Percentiles rank a stretch among this genome's conserved stretches.
Evolutionary conservation across 2,888 invertebrate species (phyloP).

Genomic region (Metallyticus violacea): DNA sequence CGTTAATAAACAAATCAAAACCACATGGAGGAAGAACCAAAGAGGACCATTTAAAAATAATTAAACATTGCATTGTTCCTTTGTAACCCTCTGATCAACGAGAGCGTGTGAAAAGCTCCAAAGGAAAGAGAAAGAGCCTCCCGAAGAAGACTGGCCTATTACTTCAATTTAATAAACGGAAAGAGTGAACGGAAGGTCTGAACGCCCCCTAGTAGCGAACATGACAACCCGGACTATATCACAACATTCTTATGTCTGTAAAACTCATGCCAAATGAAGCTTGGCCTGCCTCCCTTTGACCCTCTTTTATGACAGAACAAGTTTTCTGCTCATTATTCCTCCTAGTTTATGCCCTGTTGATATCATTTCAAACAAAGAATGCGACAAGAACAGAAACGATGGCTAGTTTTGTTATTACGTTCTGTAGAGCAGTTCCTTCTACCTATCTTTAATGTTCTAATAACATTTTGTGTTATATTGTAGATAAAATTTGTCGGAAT

Average conservation of each 20-base stretch:
- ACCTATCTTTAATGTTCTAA: neutral
- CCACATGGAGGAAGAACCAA: too few relatives aligned
- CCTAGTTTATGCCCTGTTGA: neutral
- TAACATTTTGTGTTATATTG: neutral
- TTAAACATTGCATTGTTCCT: too few relatives aligned
- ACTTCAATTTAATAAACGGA: too few relatives aligned
- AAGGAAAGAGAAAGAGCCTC: too few relatives aligned
- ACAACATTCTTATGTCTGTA: neutral
- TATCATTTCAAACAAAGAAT: conserved; percentile 1
- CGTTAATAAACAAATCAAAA: too few relatives aligned
- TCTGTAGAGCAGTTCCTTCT: neutral
- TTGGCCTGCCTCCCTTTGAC: neutral
- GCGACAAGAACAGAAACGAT: neutral
- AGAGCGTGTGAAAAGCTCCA: too few relatives aligned
- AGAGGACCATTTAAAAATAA: too few relatives aligned
- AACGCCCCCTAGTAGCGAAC: too few relatives aligned
- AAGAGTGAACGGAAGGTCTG: too few relatives aligned
- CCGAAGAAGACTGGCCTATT: too few relatives aligned
- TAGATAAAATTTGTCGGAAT: too few relatives aligned
- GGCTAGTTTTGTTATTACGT: neutral
- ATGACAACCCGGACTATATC: neutral
- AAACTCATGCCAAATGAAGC: neutral
- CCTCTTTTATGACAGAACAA: conserved; percentile 1
- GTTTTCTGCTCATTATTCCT: neutral
- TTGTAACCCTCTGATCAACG: too few relatives aligned